phyloP scores from a whole-genome alignment of 2,113 vertebrate species.

The Nymphicus hollandicus region DNA sequence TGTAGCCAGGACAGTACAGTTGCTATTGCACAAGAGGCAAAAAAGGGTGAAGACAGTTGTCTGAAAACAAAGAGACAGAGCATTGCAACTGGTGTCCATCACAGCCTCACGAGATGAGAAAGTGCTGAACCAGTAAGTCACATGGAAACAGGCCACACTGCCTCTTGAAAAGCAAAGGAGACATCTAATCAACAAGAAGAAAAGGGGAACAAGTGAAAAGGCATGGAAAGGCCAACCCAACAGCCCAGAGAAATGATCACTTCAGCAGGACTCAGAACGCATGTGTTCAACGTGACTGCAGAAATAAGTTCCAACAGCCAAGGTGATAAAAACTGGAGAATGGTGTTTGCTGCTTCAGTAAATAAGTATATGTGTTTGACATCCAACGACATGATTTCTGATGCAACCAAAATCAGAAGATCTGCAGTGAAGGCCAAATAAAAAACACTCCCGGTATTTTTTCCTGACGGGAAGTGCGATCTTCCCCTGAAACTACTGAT shows the following conservation, averaged over 20 bases:
- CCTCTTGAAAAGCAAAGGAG: neutral
- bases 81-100: neutral
- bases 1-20: neutral
- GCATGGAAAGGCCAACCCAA: neutral
- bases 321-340: neutral
- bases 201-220: conserved; percentile 34
- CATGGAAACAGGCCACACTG: neutral
- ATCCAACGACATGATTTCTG: neutral
- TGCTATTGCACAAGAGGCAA: rapidly evolving
- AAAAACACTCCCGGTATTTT: neutral
- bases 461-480: conserved; percentile 7
- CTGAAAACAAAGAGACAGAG: neutral
- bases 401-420: neutral
- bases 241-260: neutral
- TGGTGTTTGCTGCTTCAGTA: neutral
- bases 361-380: neutral
- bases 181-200: neutral
- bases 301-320: neutral
- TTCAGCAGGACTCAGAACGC: neutral
- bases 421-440: neutral
- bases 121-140: neutral
- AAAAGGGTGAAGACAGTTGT: neutral
- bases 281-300: rapidly evolving
- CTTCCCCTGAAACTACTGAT: conserved; percentile 37
- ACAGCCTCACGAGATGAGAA: rapidly evolving